Base-by-base conservation (phyloP, 1,140 invertebrate species). In the Hermetia illucens region DNA sequence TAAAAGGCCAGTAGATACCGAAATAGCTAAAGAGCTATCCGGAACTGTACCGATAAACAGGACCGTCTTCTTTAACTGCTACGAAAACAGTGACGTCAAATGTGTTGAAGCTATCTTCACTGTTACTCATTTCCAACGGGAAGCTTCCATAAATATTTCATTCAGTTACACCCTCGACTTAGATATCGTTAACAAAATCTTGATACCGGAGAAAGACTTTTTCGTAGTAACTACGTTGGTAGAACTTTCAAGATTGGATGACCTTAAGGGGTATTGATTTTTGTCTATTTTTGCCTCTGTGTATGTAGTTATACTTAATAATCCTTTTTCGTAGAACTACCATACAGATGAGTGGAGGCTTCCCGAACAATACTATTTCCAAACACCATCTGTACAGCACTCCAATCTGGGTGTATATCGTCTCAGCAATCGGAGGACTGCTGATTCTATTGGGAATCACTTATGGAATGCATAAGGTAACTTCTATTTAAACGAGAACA, bases 31-130 rank as follows among this genome's bases (percentile, higher is more conserved):
- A 2, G 55, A 58, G 21, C 45, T 55, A 15, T 56, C 55, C 29
- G 52, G 42, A 5, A 51, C 44, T 31, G 31, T 60, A 19, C 58
- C 58, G 0, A 46, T 52, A 2, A 61, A 61, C 39, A 52, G 58
- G 13, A 60, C 58, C 13, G 58, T 61, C 34, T 55, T 57, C 4
- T 60, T 61, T 36, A 54, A 58, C 31, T 61, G 58, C 15, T 41
- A 48, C 6, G 51, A 60, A 46, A 46, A 52, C 8, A 39, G 46
- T 13, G 58, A 51, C 40, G 52, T 52, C 17, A 36, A 41, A 6
- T 61, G 58, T 32, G 35, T 58, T 2, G 38, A 54, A 15, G 57
- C 57, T 22, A 46, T 53, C 17, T 48, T 58, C 38, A 43, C 41
- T 3, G 44, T 61, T 9, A 45, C 52, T 8, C 53, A 57, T 34